Evolutionary conservation across 2,113 vertebrate genomes (phyloP).

Genomic region (Galemys pyrenaicus): DNA sequence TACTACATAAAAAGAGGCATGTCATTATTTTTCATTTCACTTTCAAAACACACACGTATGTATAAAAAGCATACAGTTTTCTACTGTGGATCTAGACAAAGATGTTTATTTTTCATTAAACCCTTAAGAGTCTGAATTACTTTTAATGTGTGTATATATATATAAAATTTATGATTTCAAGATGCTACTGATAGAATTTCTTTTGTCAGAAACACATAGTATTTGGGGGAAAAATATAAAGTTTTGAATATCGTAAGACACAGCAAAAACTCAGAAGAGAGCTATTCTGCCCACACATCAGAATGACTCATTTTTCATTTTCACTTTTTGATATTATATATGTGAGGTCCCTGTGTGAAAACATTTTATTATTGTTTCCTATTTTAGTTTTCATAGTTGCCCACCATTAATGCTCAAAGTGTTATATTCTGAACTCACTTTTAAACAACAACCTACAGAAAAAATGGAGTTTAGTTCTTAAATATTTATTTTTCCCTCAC

Average conservation of each 20-base stretch:
- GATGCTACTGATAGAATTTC: background rate
- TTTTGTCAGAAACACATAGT: background rate
- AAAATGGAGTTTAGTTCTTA: slow-evolving; percentile 57
- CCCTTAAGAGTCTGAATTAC: background rate
- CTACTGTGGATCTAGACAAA: background rate
- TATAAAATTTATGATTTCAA: background rate
- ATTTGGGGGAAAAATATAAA: background rate
- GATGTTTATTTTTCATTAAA: background rate
- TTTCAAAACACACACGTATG: background rate
- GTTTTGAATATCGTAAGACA: background rate
- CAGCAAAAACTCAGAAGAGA: background rate
- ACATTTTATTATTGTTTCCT: background rate
- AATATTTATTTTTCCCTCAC: slow-evolving; percentile 57
- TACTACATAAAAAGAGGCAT: background rate
- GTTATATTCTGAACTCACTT: slow-evolving; percentile 56
- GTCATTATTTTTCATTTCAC: background rate
- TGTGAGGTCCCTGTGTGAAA: background rate
- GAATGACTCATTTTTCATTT: background rate
- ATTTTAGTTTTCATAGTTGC: background rate
- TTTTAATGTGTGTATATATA: background rate
- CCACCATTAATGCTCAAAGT: slow-evolving; percentile 7
- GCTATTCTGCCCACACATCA: background rate
- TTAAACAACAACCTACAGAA: slow-evolving; percentile 37
- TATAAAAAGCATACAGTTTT: background rate
- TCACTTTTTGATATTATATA: background rate